These are phyloP conservation scores for Diorhabda sublineata DNA, from an alignment of 1,140 invertebrate species.

Conservation along the genomic window DNA sequence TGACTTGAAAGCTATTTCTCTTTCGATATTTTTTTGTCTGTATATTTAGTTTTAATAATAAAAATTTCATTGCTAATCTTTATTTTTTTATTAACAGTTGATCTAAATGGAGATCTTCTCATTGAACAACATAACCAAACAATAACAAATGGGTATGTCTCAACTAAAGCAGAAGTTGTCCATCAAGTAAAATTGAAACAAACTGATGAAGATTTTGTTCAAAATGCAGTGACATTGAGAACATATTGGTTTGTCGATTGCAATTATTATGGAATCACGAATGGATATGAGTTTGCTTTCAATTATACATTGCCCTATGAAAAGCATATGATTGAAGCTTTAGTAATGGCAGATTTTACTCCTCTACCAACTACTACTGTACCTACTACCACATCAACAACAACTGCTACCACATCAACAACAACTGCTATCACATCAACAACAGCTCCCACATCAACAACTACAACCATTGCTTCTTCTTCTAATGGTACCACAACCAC, in stretches of 20 bases:
- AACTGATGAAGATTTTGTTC: constrained; percentile 58
- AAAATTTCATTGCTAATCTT: constrained; percentile 28
- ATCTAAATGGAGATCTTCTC: constrained; percentile 60
- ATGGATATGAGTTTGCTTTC: constrained; percentile 56
- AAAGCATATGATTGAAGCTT: constrained; percentile 62
- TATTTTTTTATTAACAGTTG: constrained; percentile 46
- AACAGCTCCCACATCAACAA: constrained; percentile 27
- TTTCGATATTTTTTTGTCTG: not conserved
- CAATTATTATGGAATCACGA: constrained; percentile 61
- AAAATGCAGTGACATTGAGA: constrained; percentile 58
- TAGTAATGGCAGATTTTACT: constrained; percentile 65
- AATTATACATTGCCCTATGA: constrained; percentile 59
- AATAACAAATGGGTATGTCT: constrained; percentile 56
- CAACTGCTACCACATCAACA: constrained; percentile 41
- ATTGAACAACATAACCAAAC: constrained; percentile 58
- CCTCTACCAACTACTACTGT: constrained; percentile 58
- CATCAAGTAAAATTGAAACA: constrained; percentile 57
- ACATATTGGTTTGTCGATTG: constrained; percentile 79
- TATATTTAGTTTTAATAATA: constrained; percentile 14
- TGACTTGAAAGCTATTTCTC: not conserved
- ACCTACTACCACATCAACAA: constrained; percentile 55
- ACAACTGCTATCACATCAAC: constrained; percentile 38
- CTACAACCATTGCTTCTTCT: constrained; percentile 27
- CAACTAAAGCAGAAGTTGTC: constrained; percentile 54
- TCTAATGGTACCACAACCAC: constrained; percentile 29